A percentile compares a stretch with the other conserved stretches of the same genome.
These are phyloP conservation scores for Xyliphius kryptos DNA, from an alignment of 2,113 vertebrate species.

Conservation along the genomic window DNA sequence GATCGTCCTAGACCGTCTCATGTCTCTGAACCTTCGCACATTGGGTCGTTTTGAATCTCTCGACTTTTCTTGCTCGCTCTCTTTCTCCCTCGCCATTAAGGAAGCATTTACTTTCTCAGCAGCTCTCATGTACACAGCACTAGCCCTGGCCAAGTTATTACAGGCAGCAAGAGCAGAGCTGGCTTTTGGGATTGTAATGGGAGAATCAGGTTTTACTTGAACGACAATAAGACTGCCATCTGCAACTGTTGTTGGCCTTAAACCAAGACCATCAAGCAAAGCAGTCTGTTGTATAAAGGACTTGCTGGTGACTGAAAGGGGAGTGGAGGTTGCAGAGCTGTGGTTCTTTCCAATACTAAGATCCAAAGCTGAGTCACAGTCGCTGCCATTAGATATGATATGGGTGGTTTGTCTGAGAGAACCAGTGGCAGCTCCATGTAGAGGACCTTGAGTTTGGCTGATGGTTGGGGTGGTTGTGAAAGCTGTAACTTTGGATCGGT, in stretches of 20 bases:
- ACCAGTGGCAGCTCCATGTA: slow-evolving; percentile 53
- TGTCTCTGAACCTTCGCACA: slow-evolving; percentile 63
- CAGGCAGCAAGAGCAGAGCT: slow-evolving; percentile 52
- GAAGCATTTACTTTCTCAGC: slow-evolving; percentile 56
- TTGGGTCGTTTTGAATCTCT: slow-evolving; percentile 57
- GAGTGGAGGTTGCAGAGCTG: slow-evolving; percentile 49
- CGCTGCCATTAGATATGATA: slow-evolving; percentile 59
- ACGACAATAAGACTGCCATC: slow-evolving; percentile 61
- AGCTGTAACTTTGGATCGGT: slow-evolving; percentile 52
- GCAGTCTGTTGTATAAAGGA: slow-evolving; percentile 60
- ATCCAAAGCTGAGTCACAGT: slow-evolving; percentile 65
- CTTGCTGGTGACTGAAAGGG: slow-evolving; percentile 46
- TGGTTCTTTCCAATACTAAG: slow-evolving; percentile 66
- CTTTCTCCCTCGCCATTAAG: slow-evolving; percentile 51
- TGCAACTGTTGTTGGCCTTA: slow-evolving; percentile 58
- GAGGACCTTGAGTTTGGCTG: slow-evolving; percentile 43
- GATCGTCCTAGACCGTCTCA: slow-evolving; percentile 79
- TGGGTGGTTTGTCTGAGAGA: slow-evolving; percentile 49
- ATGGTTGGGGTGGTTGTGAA: slow-evolving; percentile 56
- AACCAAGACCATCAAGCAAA: slow-evolving; percentile 63
- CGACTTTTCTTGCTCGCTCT: slow-evolving; percentile 50
- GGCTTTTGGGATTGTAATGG: slow-evolving; percentile 43
- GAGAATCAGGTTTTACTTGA: slow-evolving; percentile 64
- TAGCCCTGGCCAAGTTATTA: slow-evolving; percentile 56
- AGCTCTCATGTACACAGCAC: slow-evolving; percentile 54